Evolutionary conservation across 2,888 invertebrate genomes (phyloP).

Genomic region (Acleris sparsana): DNA sequence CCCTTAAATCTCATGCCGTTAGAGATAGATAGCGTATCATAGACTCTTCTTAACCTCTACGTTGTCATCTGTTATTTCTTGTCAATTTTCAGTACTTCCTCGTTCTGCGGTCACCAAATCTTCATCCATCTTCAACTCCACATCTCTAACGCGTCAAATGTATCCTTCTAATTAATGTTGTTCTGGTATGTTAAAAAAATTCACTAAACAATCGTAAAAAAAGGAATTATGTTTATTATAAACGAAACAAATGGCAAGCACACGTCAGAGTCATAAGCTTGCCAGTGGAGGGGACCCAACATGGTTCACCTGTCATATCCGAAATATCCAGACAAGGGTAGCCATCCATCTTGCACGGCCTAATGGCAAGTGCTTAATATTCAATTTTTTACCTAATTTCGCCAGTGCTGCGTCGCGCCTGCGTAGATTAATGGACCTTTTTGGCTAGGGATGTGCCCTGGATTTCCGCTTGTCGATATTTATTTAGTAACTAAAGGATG

Average conservation of each 20-base stretch:
- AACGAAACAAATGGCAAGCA: slow-evolving; percentile 25
- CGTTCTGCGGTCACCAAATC: no score
- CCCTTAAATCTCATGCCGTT: no score
- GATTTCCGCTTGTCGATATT: slow-evolving; percentile 13
- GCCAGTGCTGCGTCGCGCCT: slow-evolving; percentile 45
- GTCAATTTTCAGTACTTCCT: no score
- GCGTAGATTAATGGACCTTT: slow-evolving; percentile 40
- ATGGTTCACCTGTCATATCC: slow-evolving; percentile 37
- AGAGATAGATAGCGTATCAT: no score
- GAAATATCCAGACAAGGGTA: slow-evolving; percentile 32
- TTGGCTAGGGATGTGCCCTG: slow-evolving; percentile 12
- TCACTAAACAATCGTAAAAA: background rate
- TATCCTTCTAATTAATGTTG: no score
- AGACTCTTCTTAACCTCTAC: no score
- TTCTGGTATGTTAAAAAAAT: background rate
- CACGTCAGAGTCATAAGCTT: slow-evolving; percentile 29
- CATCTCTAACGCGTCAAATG: no score
- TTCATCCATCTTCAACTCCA: no score
- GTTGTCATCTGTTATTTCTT: no score
- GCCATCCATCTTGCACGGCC: slow-evolving; percentile 37
- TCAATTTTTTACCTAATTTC: slow-evolving; percentile 67
- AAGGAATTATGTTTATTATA: background rate
- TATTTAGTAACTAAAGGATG: background rate
- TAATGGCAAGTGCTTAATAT: slow-evolving; percentile 59
- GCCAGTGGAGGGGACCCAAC: slow-evolving; percentile 23